Evolutionary conservation across 1,140 invertebrate genomes (phyloP), one percentile per base, ranked within the genome.

Genomic region (Brachionus plicatilis): DNA sequence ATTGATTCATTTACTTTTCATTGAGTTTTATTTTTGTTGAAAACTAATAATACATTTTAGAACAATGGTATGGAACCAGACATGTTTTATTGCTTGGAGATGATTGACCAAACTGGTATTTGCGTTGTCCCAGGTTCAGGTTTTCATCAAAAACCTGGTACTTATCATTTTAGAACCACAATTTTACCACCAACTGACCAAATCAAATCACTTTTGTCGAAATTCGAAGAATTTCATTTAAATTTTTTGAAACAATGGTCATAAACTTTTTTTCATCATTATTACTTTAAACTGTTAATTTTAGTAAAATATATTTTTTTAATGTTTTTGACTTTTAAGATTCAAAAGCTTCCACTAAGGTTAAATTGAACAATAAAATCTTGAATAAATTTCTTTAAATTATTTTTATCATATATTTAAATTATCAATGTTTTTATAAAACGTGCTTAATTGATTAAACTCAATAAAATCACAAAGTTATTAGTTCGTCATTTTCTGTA

Each of bases 141-240:
- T 12, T 98, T 99, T 90, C 96, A 96, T 0, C 97, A 99, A 90
- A 91, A 91, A 86, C 93, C 94, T 12, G 95, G 95, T 65, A 99
- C 97, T 0, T 96, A 93, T 90, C 97, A 99, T 89, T 98, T 98
- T 90, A 93, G 96, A 86, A 93, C 92, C 37, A 93, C 93, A 0
- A 98, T 99, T 89, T 90, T 99, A 87, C 96, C 96, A 7, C 94
- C 96, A 87, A 93, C 94, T 1, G 93, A 94, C 0, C 92, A 94
- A 87, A 92, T 98, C 24, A 93, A 93, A 87, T 90, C 91, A 14
- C 96, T 98, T 95, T 90, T 99, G 86, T 91, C 93, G 20, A 93
- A 93, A 87, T 94, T 98, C 88, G 92, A 93, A 86, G 89, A 92
- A 84, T 99, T 98, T 91, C 96, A 99, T 88, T 85, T 91, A 47